Evolutionary conservation across 2,797 vertebrate species (phyloP).

Genomic region (Melanotaenia pygmaea): DNA sequence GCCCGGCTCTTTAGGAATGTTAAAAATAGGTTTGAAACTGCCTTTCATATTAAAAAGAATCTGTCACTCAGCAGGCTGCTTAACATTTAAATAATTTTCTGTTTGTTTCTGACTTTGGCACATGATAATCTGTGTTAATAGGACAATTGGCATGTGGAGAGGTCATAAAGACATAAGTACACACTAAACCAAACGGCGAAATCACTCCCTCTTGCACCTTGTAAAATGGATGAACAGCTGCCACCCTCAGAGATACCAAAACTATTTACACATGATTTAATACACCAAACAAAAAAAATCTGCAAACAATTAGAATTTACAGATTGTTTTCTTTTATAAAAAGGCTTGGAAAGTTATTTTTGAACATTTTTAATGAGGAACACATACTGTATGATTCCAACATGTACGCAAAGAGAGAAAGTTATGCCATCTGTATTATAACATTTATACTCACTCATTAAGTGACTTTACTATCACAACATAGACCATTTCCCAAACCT

Average conservation of each 20-base stretch:
- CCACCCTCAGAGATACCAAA: conserved; percentile 20
- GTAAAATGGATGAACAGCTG: conserved; percentile 53
- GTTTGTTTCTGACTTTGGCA: conserved; percentile 36
- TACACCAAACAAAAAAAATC: neutral
- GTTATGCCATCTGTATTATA: neutral
- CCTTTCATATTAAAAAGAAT: conserved; percentile 19
- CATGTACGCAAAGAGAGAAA: neutral
- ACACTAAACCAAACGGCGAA: conserved; percentile 40
- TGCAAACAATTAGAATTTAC: neutral
- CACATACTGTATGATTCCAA: neutral
- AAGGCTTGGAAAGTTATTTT: neutral
- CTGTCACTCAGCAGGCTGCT: conserved; percentile 9
- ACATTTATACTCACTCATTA: neutral
- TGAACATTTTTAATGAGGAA: neutral
- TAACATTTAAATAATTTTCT: conserved; percentile 25
- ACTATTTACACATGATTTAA: conserved; percentile 12
- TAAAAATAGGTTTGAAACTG: neutral
- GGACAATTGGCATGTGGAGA: conserved; percentile 54
- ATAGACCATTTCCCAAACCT: conserved; percentile 9
- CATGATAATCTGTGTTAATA: conserved; percentile 44
- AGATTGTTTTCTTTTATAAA: neutral
- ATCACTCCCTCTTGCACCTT: conserved; percentile 47
- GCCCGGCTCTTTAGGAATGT: neutral
- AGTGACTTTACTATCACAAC: neutral
- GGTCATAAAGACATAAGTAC: conserved; percentile 36